Evolutionary conservation across 2,797 vertebrate genomes (phyloP), one percentile per base, ranked within the genome.

Genomic region (Arnoldichthys spilopterus): DNA sequence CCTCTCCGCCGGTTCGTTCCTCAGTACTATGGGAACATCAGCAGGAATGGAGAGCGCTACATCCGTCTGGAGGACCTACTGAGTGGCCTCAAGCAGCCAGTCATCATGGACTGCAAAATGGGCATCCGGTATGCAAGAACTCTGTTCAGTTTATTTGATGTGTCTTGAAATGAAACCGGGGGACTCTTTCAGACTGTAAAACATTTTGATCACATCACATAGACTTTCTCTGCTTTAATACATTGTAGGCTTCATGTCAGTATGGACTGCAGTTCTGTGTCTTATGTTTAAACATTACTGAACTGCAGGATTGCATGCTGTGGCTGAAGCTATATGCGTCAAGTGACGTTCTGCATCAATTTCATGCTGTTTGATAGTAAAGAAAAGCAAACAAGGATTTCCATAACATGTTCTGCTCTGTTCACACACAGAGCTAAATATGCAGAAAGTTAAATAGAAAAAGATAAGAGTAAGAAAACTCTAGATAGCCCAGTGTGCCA

Each of bases 21-120:
- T 0, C 85, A 92, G 80, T 97, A 96, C 87, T 91, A 94, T 0
- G 96, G 96, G 1, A 34, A 90, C 80, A 90, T 94, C 84, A 93
- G 90, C 82, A 92, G 87, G 77, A 94, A 92, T 0, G 94, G 92
- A 43, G 91, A 94, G 62, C 66, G 85, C 75, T 97, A 95, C 88
- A 94, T 96, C 72, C 94, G 96, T 77, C 91, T 97, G 87, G 94
- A 97, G 67, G 96, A 97, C 75, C 91, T 97, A 58, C 90, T 97
- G 63, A 90, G 88, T 0, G 95, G 95, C 30, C 92, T 96, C 12
- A 94, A 91, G 58, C 90, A 83, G 61, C 95, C 96, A 0, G 91
- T 94, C 74, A 95, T 97, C 86, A 97, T 97, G 96, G 96, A 97
- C 90, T 96, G 95, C 91, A 97, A 97, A 87, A 97, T 97, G 95